Base-by-base conservation (phyloP, 2,113 vertebrate genomes). In the Actinemys pallida region DNA sequence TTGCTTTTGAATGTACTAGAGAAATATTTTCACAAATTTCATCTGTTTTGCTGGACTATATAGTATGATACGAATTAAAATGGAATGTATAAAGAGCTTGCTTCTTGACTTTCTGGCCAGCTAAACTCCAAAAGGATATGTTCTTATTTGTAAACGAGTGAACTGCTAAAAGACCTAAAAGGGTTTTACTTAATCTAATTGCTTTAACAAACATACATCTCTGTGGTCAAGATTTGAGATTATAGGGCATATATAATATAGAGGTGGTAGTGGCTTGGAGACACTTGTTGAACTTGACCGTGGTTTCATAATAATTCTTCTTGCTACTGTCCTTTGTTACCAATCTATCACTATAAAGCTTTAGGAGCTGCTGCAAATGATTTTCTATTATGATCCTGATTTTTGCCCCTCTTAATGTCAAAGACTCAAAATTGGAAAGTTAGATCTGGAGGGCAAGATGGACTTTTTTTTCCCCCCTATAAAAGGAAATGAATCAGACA, bases 61-160 rank as follows among this genome's bases (percentile, higher is more conserved):
- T 45, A 45, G 75, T 78, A 47, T 42, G 85, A 59, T 12, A 56
- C n/a, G 80, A 86, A 65, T 8, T 78, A 56, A 49, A 78, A 82
- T 50, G 80, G 53, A 79, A 11, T 90, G 24, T 78, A 6, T 45
- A 76, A 76, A 42, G 39, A 76, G 42, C 22, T 47, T 45, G 75
- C 42, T 88, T 80, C 56, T 65, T 20, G 1, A 8, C 54, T 24
- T 81, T 91, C 27, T 35, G 62, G 45, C 45, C 0, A 0, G 6
- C 10, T 2, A 50, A 92, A 80, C 27, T 72, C 39, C 16, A 62
- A 42, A 29, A 10, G 42, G 49, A 39, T 72, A 72, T 22, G n/a
- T 14, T 1, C 5, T 35, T 16, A 9, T 2, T 31, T 31, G 87
- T 72, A 72, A 0, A 45, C n/a, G 83, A 76, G 39, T 76, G 22